phyloP scores from a whole-genome alignment of 2,113 vertebrate genomes.

The Callipepla squamata region DNA sequence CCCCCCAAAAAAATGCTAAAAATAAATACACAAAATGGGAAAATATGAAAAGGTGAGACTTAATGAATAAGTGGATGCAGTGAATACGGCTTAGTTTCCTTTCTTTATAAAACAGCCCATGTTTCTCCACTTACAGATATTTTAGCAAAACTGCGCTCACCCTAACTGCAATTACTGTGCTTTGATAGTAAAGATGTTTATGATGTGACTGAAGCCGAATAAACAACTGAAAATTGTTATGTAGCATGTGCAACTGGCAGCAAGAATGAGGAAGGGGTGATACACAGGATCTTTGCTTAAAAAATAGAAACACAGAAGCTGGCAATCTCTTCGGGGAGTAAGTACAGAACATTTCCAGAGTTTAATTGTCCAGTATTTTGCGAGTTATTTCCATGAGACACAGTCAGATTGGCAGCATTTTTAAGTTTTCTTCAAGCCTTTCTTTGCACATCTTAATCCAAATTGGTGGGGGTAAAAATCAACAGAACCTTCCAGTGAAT shows the following conservation, averaged over 20 bases:
- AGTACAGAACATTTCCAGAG: background rate
- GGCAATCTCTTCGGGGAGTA: background rate
- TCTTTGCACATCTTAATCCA: background rate
- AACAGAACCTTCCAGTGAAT: background rate
- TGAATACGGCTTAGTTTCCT: slow-evolving; percentile 4
- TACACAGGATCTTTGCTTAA: slow-evolving; percentile 4
- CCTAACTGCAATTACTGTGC: slow-evolving; percentile 34
- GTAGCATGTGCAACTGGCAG: background rate
- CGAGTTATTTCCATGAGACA: background rate
- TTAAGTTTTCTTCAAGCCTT: background rate
- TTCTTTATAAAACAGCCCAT: slow-evolving; percentile 22
- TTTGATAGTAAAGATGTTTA: slow-evolving; percentile 47
- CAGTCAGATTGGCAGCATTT: background rate
- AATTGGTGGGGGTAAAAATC: background rate
- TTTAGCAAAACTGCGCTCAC: slow-evolving; percentile 51
- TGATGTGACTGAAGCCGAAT: slow-evolving; percentile 48
- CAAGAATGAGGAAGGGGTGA: slow-evolving; percentile 44
- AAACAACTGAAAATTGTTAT: slow-evolving; percentile 50
- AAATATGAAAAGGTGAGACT: slow-evolving; percentile 22
- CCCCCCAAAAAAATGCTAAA: slow-evolving; percentile 24
- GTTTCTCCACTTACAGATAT: slow-evolving; percentile 22
- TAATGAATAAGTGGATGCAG: background rate
- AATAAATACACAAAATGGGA: background rate
- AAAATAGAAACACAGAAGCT: slow-evolving; percentile 2
- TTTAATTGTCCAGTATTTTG: background rate